Conservation (phyloP, 1,140 invertebrate species). For the Aphelinus atriplicis region DNA sequence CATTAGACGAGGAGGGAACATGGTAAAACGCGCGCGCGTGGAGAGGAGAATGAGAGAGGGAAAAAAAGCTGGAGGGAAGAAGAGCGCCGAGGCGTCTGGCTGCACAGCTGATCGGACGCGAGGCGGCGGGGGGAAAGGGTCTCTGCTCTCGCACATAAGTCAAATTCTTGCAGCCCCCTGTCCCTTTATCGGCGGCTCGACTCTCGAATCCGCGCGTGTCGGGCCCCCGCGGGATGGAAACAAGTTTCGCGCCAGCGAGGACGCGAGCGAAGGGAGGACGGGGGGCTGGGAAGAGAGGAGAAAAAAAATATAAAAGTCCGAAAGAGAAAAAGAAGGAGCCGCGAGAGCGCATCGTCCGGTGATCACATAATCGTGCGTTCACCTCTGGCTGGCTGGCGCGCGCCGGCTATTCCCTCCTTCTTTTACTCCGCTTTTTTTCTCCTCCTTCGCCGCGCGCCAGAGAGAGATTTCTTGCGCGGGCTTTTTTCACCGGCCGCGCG, state of each 20-base stretch:
- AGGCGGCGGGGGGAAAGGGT: constrained; percentile 17
- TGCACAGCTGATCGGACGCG: neutral
- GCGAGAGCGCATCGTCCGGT: constrained; percentile 57
- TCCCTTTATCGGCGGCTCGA: constrained; percentile 15
- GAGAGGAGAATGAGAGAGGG: constrained; percentile 22
- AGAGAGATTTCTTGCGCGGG: constrained; percentile 54
- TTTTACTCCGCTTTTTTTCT: constrained; percentile 13
- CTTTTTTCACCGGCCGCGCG: constrained; percentile 40
- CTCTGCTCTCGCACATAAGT: constrained; percentile 21
- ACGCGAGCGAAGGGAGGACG: neutral
- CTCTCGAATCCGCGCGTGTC: constrained; percentile 19
- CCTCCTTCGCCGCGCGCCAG: constrained; percentile 49
- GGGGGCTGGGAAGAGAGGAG: too few species aligned
- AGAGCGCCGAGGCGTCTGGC: neutral
- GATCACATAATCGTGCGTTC: constrained; percentile 65
- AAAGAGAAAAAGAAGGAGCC: constrained; percentile 3
- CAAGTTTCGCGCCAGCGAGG: constrained; percentile 31
- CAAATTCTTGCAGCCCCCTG: constrained; percentile 30
- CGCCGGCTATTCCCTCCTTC: constrained; percentile 33
- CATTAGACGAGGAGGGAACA: too few species aligned
- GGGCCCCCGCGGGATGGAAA: constrained; percentile 17
- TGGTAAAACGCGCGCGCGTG: too few species aligned
- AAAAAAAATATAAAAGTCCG: neutral
- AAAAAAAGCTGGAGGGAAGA: constrained; percentile 37
- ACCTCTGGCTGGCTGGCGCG: constrained; percentile 45